Base-by-base conservation (phyloP, 1,140 invertebrate genomes). In the Drosophila kurseongensis region DNA sequence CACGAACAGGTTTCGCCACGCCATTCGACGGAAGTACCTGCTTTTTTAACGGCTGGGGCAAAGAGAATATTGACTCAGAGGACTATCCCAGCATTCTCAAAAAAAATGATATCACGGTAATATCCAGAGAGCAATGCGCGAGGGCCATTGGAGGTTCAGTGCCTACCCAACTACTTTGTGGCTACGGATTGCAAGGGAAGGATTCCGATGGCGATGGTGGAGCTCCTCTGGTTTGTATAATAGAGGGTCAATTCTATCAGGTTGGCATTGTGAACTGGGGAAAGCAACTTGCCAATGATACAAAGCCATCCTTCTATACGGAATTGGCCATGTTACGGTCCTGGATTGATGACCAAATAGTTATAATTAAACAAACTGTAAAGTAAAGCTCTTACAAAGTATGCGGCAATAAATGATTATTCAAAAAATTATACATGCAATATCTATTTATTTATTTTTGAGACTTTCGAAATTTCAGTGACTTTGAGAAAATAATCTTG, bases 91-190 rank as follows among this genome's bases (percentile, higher is more conserved):
- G 8, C 10, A 12, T 4, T 16, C 1, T 52, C 2, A 52, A 52
- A 9, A 36, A 16, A 5, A 16, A 7, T 4, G 5, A 35, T 5
- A 14, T 52, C 14, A 2, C 12, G 6, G 3, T 16, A 18, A 5
- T 36, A 16, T 1, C 5, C 1, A 13, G 1, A 1, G 9, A 7
- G 3, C 0, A 6, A 4, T 52, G 50, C 8, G 3, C 2, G 3
- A 9, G 1, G 4, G 1, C 0, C 2, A 9, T 32, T 0, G 1
- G 4, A 0, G 6, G n/a, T 5, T 1, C 9, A 0, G 0, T 12
- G 29, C 2, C n/a, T 3, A 10, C 0, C 32, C 9, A 5, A 2
- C 4, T 36, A 13, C 2, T 52, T 10, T 52, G 50, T 52, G 50
- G 4, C n/a, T 0, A 2, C 3, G 29, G 14, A 5, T 16, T 52